Base-by-base conservation (phyloP, 2,888 invertebrate species). In the Morpho helenor region DNA sequence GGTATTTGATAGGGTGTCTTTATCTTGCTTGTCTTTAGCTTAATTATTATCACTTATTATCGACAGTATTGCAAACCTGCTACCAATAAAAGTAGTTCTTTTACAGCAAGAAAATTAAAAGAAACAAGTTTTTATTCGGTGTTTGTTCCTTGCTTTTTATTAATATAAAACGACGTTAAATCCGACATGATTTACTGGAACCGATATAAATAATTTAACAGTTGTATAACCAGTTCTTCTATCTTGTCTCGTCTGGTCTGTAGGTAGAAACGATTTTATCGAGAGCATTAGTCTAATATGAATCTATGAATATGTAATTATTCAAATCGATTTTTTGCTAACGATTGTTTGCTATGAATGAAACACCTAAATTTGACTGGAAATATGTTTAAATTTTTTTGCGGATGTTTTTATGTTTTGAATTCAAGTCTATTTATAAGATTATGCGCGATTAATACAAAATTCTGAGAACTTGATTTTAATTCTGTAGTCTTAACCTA, bases 201-300 rank as follows among this genome's bases (percentile, higher is more conserved):
- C 45, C 43, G 41, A 42, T 39, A 57, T 60, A 45, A 57, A 57
- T 57, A 57, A 59, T 57, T 57, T 43, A 60, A 62, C 50, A 53
- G 52, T 55, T 55, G 59, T 57, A 52, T 40, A 60, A 62, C 54
- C 50, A 44, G 50, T 59, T 54, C 51, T 31, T 53, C 41, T 48
- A 52, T 31, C 7, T 46, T 42, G 31, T 54, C 54, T 48, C 40
- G 53, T 39, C 23, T 40, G 8, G 45, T 46, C 45, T 53, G 22
- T 48, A 8, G 53, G 22, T 47, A 8, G 40, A 42, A 16, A 47
- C 47, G 54, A 45, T 54, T 48, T 48, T 54, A 41, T 53, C 9
- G 31, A 48, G 57, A 57, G 52, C 52, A 57, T 43, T 57, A 52
- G 44, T 57, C 52, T 52, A 49, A 52, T 45, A 46, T 31, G 43